Percentiles rank a stretch among this genome's conserved stretches.
These are phyloP conservation scores for Montifringilla adamsi DNA, from an alignment of 2,113 vertebrate species.

Conservation along the genomic window DNA sequence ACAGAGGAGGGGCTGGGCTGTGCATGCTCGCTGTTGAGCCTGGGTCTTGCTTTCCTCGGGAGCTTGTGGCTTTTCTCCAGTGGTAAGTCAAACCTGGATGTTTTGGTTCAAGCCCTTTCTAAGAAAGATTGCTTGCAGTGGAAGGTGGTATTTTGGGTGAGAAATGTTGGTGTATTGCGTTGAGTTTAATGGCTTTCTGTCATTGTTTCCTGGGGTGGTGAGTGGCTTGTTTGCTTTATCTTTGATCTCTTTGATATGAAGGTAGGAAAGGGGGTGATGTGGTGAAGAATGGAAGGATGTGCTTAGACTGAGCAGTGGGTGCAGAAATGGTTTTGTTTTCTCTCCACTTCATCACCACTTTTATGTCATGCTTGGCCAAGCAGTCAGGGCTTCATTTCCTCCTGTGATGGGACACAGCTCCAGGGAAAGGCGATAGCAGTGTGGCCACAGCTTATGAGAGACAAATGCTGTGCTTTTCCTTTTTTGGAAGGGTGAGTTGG, in stretches of 20 bases:
- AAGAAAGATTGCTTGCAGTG: neutral
- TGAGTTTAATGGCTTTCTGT: neutral
- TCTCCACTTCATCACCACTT: neutral
- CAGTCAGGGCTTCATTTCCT: neutral
- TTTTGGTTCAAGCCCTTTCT: neutral
- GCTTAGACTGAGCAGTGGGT: neutral
- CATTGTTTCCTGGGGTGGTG: neutral
- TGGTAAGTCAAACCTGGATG: neutral
- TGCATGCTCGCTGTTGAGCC: neutral
- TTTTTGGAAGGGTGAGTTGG: neutral
- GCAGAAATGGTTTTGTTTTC: neutral
- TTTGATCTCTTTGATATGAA: neutral
- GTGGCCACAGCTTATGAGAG: neutral
- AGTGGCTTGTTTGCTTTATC: neutral
- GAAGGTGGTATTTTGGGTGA: neutral
- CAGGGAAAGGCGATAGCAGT: neutral
- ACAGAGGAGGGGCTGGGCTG: neutral
- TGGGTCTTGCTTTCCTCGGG: neutral
- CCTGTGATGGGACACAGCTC: accelerated
- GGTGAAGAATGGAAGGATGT: neutral
- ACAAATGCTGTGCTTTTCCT: neutral
- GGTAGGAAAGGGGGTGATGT: neutral
- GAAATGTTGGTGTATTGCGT: neutral
- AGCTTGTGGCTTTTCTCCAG: neutral
- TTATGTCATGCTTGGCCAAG: neutral